Base-by-base conservation (phyloP, 2,113 vertebrate genomes). In the Colius striatus region DNA sequence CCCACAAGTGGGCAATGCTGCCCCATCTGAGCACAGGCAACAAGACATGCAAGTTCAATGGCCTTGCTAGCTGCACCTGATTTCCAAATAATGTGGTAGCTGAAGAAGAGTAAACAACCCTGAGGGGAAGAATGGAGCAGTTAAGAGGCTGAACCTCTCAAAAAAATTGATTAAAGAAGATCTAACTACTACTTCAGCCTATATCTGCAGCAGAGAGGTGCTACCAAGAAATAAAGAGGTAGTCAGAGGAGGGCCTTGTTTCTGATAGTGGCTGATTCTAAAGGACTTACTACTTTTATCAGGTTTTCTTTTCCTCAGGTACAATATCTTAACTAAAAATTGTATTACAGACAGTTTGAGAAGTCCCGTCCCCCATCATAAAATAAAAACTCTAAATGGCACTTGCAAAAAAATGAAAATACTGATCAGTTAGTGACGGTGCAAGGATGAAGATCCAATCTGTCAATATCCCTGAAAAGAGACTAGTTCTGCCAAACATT, bases 41-140 rank as follows among this genome's bases (percentile, higher is more conserved):
- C 2, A 16, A 62, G n/a, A 11, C 38, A 32, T 0, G 1, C 7
- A 12, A 21, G 13, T 27, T 71, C 0, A 0, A 16, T 19, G 29
- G 19, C 68, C 47, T 66, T 2, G 0, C 16, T 48, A 58, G 32
- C 41, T 29, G 17, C 10, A 11, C 10, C 6, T 26, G 14, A 22
- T 51, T 61, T 57, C 29, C 65, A 81, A 62, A 38, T 13, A 60
- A 23, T 10, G 3, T 2, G 29, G 27, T 18, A 38, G 13, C 8
- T 45, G 34, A n/a, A 43, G 36, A 3, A 77, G 19, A 73, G 22
- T 9, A 54, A 86, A 41, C 25, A 1, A 25, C 41, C 34, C 23
- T 13, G 25, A 61, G 23, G 11, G 17, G 36, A 54, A 61, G 62
- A 79, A 74, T 1, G 3, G 12, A 84, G 20, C 9, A 32, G 13